phyloP scores from a whole-genome alignment of 2,113 vertebrate species.

The Epinephelus lanceolatus region DNA sequence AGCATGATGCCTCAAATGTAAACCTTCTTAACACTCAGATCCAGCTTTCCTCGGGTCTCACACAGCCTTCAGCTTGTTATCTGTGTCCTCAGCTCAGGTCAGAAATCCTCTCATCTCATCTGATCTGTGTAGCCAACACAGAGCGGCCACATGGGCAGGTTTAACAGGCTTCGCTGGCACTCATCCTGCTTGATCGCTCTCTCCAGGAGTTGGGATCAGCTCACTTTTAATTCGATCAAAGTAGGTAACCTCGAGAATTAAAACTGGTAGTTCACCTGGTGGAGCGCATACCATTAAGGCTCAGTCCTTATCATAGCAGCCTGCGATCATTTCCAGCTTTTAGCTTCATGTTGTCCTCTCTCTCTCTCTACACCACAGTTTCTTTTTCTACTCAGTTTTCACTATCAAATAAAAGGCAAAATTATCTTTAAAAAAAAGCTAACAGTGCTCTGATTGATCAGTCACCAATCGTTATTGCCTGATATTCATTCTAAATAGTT shows the following conservation, averaged over 20 bases:
- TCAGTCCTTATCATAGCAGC: no score
- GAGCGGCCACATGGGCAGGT: slow-evolving; percentile 4
- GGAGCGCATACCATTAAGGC: no score
- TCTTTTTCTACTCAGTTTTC: no score
- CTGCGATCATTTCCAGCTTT: no score
- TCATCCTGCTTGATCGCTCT: neutral
- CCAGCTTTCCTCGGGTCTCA: slow-evolving; percentile 6
- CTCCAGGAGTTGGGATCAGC: neutral
- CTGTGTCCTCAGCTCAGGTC: slow-evolving; percentile 41
- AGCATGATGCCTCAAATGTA: neutral
- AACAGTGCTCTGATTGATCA: no score
- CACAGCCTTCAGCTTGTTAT: slow-evolving; percentile 39
- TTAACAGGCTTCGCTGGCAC: slow-evolving; percentile 40
- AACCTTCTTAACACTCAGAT: slow-evolving; percentile 7
- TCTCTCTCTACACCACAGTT: no score
- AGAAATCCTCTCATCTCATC: slow-evolving; percentile 50
- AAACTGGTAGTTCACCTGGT: neutral
- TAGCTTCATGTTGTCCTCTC: no score
- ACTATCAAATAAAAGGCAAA: no score
- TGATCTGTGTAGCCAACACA: slow-evolving; percentile 19
- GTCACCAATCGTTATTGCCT: no score
- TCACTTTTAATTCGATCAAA: neutral
- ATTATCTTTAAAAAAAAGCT: no score
- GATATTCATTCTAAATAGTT: no score
- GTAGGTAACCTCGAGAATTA: neutral